Percentiles rank a stretch among this genome's conserved stretches.
Conservation (phyloP, 1,140 invertebrate species). For the Ceratitis capitata region DNA sequence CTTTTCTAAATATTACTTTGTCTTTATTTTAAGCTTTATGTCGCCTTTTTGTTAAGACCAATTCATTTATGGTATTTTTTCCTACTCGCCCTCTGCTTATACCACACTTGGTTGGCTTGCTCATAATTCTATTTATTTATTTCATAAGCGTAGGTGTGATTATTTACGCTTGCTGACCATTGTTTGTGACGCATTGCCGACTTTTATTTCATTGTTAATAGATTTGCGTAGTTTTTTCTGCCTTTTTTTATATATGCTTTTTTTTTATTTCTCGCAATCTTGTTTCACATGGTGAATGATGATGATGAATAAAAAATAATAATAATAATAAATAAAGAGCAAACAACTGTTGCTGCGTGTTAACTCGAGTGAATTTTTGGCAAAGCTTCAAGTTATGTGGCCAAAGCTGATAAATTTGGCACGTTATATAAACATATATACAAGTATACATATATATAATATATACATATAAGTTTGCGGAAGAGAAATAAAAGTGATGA, state of each 20-base stretch:
- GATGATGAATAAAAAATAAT: neutral
- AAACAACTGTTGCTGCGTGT: neutral
- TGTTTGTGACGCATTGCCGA: neutral
- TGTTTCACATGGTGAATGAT: too few relatives aligned
- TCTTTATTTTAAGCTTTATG: too few relatives aligned
- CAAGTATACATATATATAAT: too few relatives aligned
- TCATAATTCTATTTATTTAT: constrained; percentile 6
- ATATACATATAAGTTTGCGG: too few relatives aligned
- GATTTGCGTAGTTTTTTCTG: neutral
- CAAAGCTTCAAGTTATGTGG: neutral
- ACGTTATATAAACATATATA: too few relatives aligned
- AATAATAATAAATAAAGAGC: neutral
- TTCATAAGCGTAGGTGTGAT: neutral
- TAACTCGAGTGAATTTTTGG: neutral
- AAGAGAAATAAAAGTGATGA: too few relatives aligned
- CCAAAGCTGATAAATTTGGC: too few relatives aligned
- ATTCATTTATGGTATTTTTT: too few relatives aligned
- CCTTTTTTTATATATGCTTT: neutral
- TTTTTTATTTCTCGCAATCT: neutral
- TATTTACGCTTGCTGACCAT: constrained; percentile 29
- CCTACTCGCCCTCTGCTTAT: neutral
- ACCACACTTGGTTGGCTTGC: neutral
- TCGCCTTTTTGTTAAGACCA: too few relatives aligned
- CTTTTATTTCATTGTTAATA: constrained; percentile 8
- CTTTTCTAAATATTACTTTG: too few relatives aligned